A percentile compares a stretch with the other conserved stretches of the same genome.
These are phyloP conservation scores for Muscicapa comitata DNA, from an alignment of 2,797 vertebrate species.

Conservation along the genomic window DNA sequence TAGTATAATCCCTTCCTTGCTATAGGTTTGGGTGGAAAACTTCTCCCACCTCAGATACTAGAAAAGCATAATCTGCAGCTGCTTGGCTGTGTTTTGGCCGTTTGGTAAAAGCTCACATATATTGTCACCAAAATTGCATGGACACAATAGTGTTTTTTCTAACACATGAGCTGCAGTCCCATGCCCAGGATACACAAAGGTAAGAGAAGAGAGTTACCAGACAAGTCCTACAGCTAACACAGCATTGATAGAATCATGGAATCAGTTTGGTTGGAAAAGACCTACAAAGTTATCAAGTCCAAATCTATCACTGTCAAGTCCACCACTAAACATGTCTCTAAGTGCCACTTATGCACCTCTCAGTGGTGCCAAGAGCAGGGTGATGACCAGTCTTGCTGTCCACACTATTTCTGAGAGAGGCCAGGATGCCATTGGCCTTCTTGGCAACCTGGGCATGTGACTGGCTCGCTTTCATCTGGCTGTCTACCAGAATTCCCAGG, in stretches of 20 bases:
- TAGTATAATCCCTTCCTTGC: background rate
- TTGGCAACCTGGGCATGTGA: background rate
- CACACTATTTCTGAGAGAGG: background rate
- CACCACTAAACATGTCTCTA: background rate
- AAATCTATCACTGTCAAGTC: background rate
- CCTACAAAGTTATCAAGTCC: background rate
- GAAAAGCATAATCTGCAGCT: background rate
- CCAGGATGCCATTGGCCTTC: background rate
- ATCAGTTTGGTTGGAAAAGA: background rate
- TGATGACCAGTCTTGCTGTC: background rate
- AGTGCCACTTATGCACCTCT: background rate
- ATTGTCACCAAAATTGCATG: background rate
- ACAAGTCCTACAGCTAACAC: background rate
- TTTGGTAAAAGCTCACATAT: background rate
- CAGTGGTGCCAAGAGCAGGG: background rate
- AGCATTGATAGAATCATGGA: background rate
- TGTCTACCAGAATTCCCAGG: background rate
- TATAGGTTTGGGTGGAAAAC: background rate
- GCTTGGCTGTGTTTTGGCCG: background rate
- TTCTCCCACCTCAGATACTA: background rate
- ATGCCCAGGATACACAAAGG: fast-evolving
- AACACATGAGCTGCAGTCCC: background rate
- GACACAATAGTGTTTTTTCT: fast-evolving
- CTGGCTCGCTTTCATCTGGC: background rate
- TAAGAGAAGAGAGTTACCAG: background rate